phyloP scores from a whole-genome alignment of 1,140 invertebrate genomes.

The Phymorhynchus buccinoides region DNA sequence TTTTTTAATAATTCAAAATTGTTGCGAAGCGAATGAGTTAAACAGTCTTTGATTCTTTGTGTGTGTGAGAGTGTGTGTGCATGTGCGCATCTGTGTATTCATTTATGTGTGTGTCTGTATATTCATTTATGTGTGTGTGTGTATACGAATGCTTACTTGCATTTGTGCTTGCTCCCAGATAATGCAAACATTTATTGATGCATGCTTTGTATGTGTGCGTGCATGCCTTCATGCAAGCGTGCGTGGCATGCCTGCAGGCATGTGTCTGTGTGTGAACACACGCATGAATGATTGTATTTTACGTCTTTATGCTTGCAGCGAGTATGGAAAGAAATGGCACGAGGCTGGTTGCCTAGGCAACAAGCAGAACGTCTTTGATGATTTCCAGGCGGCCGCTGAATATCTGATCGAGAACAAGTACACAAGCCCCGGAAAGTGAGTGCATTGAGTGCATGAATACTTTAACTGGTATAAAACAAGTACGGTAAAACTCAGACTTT shows the following conservation, averaged over 20 bases:
- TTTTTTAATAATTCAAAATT: no score
- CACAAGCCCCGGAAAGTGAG: constrained; percentile 80
- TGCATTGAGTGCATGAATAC: no score
- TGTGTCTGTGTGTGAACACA: neutral
- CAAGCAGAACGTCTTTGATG: constrained; percentile 98
- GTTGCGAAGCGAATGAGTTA: no score
- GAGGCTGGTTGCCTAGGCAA: constrained; percentile 91
- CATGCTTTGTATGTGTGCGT: no score
- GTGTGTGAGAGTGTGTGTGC: neutral
- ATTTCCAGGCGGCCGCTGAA: constrained; percentile 94
- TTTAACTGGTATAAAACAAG: no score
- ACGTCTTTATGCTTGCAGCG: constrained; percentile 76
- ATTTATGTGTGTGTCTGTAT: no score
- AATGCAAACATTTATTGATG: no score
- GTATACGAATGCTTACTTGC: neutral
- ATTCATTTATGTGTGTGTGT: no score
- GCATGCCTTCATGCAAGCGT: no score
- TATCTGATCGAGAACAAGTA: constrained; percentile 90
- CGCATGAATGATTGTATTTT: neutral
- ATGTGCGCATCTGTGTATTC: neutral
- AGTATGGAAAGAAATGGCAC: constrained; percentile 98
- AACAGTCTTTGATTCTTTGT: no score
- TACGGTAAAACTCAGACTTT: no score
- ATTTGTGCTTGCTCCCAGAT: neutral
- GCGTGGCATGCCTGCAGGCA: no score